Evolutionary conservation across 2,113 vertebrate species (phyloP).

Genomic region (Gorilla gorilla): DNA sequence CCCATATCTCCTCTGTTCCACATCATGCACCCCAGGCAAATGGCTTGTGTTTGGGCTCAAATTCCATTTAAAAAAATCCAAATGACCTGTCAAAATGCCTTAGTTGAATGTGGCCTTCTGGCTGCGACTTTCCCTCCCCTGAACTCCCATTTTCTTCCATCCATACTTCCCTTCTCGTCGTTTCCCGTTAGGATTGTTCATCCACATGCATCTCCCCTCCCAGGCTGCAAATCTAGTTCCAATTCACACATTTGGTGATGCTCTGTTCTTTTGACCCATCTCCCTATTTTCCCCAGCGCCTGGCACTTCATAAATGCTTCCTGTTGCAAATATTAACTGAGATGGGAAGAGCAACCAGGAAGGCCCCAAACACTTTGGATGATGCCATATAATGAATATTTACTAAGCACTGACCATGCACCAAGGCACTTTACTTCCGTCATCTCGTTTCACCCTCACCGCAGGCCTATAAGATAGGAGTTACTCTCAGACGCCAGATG

Average conservation of each 20-base stretch:
- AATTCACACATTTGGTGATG: not conserved
- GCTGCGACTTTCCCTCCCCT: not conserved
- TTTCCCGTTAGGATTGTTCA: not conserved
- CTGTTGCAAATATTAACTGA: not conserved
- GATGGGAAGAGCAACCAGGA: not conserved
- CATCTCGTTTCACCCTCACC: not conserved
- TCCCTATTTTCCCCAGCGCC: not conserved
- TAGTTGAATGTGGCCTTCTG: not conserved
- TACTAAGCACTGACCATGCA: rapidly evolving
- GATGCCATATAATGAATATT: not conserved
- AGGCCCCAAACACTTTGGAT: not conserved
- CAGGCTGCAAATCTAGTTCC: not conserved
- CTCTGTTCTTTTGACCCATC: not conserved
- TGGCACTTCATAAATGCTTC: not conserved
- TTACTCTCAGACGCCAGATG: too few species aligned
- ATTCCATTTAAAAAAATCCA: not conserved
- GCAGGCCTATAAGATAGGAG: not conserved
- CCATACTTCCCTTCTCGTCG: too few species aligned
- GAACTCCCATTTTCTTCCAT: not conserved
- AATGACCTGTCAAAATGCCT: not conserved
- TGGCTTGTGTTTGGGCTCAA: not conserved
- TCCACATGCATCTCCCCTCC: not conserved
- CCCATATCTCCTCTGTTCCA: not conserved
- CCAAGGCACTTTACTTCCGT: not conserved
- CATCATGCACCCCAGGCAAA: not conserved